Percentiles rank a stretch among this genome's conserved stretches.
phyloP scores from a whole-genome alignment of 2,797 vertebrate species.

The Falco concolor region DNA sequence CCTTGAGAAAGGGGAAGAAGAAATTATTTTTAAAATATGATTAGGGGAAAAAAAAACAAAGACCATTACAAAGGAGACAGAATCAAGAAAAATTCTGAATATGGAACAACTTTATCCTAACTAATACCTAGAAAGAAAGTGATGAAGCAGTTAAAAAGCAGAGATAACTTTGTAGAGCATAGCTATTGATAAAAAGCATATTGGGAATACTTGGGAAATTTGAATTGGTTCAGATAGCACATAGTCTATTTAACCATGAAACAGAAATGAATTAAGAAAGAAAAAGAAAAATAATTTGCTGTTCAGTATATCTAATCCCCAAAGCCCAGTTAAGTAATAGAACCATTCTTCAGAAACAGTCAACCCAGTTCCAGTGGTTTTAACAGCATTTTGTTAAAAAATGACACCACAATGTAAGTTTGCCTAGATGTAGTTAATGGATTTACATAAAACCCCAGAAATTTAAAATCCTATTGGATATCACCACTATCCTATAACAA shows the following conservation, averaged over 20 bases:
- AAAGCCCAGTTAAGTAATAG: constrained; percentile 2
- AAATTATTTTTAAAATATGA: neutral
- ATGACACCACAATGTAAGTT: neutral
- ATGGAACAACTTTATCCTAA: neutral
- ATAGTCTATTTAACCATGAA: neutral
- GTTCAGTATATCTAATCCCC: neutral
- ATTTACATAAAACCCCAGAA: neutral
- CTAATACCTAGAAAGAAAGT: neutral
- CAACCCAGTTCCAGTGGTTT: neutral
- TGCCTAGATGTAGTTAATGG: neutral
- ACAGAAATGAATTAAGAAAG: neutral
- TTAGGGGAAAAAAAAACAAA: neutral
- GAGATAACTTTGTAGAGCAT: neutral
- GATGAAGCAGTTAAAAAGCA: constrained; percentile 6
- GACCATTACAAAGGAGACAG: neutral
- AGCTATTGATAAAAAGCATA: constrained; percentile 13
- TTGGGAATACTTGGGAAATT: constrained; percentile 30
- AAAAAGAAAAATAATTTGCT: neutral
- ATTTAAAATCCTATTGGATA: neutral
- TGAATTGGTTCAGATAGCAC: neutral
- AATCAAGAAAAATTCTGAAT: neutral
- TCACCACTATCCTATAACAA: neutral
- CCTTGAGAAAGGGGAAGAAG: neutral
- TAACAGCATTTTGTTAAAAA: neutral
- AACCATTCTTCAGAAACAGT: neutral